Percentiles rank a stretch among this genome's conserved stretches.
These are phyloP conservation scores for Leptodactylus fallax DNA, from an alignment of 2,797 vertebrate species.

Conservation along the genomic window DNA sequence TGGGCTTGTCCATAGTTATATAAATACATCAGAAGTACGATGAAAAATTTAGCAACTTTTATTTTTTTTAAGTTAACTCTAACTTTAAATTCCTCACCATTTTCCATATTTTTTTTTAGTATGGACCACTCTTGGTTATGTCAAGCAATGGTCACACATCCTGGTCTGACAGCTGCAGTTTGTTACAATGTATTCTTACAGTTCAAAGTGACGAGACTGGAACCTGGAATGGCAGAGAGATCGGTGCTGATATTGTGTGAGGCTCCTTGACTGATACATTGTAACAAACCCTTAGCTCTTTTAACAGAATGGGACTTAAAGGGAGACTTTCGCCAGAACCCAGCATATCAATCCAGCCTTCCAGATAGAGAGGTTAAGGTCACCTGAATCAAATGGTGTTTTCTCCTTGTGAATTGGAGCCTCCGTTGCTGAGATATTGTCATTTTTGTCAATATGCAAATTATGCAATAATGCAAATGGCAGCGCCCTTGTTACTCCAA, in stretches of 20 bases:
- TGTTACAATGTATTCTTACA: not conserved
- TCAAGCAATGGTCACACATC: not conserved
- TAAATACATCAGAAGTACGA: not conserved
- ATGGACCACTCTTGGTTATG: too few relatives aligned
- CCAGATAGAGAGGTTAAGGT: too few relatives aligned
- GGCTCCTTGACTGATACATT: not conserved
- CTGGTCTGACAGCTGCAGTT: not conserved
- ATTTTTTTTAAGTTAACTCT: not conserved
- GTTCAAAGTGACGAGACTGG: not conserved
- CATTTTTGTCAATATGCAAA: too few relatives aligned
- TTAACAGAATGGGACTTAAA: not conserved
- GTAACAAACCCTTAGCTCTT: not conserved
- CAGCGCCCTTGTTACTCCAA: too few relatives aligned
- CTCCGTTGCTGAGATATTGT: too few relatives aligned
- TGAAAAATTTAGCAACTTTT: not conserved
- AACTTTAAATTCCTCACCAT: not conserved
- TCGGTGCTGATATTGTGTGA: not conserved
- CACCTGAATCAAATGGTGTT: not conserved
- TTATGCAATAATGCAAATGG: too few relatives aligned
- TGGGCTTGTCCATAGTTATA: not conserved
- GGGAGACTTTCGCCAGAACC: too few relatives aligned
- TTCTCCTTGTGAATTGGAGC: not conserved
- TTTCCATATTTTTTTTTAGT: not conserved
- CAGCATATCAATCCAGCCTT: too few relatives aligned
- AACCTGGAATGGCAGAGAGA: not conserved